Conservation (phyloP, 2,888 invertebrate species). For the Torymus auratus region DNA sequence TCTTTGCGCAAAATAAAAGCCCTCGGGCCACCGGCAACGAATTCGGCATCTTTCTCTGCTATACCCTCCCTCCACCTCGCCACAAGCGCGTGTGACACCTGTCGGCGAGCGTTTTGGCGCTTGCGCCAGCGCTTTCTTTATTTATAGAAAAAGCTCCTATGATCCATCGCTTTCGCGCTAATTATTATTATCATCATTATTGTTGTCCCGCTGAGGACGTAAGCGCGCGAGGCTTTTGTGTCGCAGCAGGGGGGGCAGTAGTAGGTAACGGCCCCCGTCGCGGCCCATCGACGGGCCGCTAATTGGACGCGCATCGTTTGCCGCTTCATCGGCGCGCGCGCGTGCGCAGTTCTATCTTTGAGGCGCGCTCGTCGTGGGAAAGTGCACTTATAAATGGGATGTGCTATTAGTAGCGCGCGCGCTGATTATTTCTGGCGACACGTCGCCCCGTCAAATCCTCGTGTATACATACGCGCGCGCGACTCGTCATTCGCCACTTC, state of each 20-base stretch:
- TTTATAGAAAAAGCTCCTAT: slow-evolving; percentile 32
- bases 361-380: slow-evolving; percentile 25
- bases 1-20: too few species aligned
- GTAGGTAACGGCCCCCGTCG: too few species aligned
- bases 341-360: not conserved
- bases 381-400: slow-evolving; percentile 42
- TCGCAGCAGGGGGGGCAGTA: too few species aligned
- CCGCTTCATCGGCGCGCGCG: not conserved
- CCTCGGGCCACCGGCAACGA: too few species aligned
- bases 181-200: not conserved
- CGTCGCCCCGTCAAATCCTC: slow-evolving; percentile 20
- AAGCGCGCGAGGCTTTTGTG: not conserved
- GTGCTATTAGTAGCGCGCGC: slow-evolving; percentile 18
- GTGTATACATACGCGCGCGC: not conserved
- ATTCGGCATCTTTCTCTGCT: too few species aligned
- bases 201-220: not conserved
- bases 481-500: not conserved
- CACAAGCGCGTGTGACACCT: slow-evolving; percentile 28
- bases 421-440: slow-evolving; percentile 25
- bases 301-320: slow-evolving; percentile 48
- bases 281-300: slow-evolving; percentile 43
- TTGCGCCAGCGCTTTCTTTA: slow-evolving; percentile 26
- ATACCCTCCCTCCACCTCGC: too few species aligned
- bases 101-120: slow-evolving; percentile 20
- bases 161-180: not conserved